phyloP scores from a whole-genome alignment of 2,797 vertebrate genomes.

The Fistularia tabacaria region DNA sequence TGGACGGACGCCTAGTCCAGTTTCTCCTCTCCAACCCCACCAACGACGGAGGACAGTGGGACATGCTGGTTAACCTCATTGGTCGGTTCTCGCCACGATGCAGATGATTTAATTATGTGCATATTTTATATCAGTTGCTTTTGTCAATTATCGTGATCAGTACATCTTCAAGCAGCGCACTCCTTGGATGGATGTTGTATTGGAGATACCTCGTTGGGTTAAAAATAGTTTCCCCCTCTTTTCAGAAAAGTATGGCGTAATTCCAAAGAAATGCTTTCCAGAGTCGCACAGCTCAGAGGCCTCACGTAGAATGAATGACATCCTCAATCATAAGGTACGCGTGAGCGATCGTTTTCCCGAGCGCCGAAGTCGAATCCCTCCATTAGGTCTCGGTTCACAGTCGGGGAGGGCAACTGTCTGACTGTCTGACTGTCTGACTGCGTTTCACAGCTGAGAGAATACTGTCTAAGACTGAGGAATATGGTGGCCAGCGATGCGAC shows the following conservation, averaged over 20 bases:
- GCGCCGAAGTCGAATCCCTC: not conserved
- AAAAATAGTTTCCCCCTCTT: not conserved
- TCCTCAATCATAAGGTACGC: constrained; percentile 94
- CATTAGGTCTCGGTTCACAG: not conserved
- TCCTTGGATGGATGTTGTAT: not conserved
- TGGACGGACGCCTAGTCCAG: constrained; percentile 90
- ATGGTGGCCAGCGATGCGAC: constrained; percentile 85
- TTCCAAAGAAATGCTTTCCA: constrained; percentile 97
- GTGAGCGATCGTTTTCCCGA: no score
- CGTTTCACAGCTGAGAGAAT: constrained; percentile 88
- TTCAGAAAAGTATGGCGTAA: constrained; percentile 92
- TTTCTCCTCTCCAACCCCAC: constrained; percentile 91
- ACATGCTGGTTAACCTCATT: constrained; percentile 97
- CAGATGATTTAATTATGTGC: no score
- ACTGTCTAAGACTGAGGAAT: constrained; percentile 89
- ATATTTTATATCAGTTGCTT: not conserved
- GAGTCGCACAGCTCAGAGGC: constrained; percentile 96
- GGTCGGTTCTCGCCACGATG: constrained; percentile 72
- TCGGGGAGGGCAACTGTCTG: no score
- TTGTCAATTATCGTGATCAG: no score
- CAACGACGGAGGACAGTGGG: constrained; percentile 97
- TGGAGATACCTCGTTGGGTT: no score
- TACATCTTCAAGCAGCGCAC: no score
- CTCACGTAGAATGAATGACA: constrained; percentile 95
- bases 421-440: constrained; percentile 4